phyloP scores from a whole-genome alignment of 2,113 vertebrate genomes.

The Silurus asotus region DNA sequence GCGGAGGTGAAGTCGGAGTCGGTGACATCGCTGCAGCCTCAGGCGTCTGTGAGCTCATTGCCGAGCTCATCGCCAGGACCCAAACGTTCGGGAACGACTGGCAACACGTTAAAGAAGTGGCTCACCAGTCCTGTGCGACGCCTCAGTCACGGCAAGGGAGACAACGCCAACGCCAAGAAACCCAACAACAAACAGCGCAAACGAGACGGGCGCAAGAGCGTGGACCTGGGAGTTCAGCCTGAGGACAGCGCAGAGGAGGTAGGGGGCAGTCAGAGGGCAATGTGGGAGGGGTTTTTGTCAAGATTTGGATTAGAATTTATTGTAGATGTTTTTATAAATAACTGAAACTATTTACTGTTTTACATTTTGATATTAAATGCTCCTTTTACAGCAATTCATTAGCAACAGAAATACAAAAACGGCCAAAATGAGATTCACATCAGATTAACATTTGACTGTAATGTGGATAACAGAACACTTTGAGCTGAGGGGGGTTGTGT shows the following conservation, averaged over 20 bases:
- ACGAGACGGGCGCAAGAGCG: conserved; percentile 81
- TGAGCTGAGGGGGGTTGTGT: too few species aligned
- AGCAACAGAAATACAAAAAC: too few species aligned
- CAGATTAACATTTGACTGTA: too few species aligned
- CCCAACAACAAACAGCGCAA: conserved; percentile 83
- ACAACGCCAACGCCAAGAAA: conserved; percentile 86
- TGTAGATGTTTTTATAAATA: too few species aligned
- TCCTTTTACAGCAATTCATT: too few species aligned
- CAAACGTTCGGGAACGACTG: conserved; percentile 83
- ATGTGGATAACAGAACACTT: too few species aligned
- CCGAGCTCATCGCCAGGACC: conserved; percentile 83
- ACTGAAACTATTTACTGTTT: too few species aligned
- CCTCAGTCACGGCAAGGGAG: conserved; percentile 92
- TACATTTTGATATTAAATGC: too few species aligned
- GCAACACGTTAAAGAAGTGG: conserved; percentile 98
- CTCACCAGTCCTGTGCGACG: conserved; percentile 91
- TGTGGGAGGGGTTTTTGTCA: background rate
- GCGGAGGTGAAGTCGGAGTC: conserved; percentile 84
- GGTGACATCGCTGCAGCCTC: conserved; percentile 80
- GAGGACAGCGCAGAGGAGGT: conserved; percentile 57
- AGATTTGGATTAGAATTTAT: background rate
- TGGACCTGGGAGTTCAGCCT: conserved; percentile 78
- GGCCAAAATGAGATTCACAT: too few species aligned
- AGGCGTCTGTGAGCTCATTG: conserved; percentile 80
- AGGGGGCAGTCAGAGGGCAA: background rate